Evolutionary conservation across 2,797 vertebrate genomes (phyloP).

Genomic region (Mus caroli): DNA sequence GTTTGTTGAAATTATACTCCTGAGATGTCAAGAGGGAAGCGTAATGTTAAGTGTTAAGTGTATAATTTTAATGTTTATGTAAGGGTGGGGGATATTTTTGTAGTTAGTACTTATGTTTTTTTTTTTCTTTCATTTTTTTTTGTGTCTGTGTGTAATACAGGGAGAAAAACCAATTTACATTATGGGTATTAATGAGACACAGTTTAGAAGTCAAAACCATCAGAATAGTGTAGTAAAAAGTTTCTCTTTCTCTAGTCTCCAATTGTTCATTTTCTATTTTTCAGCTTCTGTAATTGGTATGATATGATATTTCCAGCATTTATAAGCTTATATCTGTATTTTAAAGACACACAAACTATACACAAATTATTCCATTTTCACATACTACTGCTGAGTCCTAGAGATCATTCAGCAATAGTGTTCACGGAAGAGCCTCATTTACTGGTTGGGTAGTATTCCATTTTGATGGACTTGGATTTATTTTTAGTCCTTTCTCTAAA

Average conservation of each 20-base stretch:
- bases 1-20: conserved; percentile 50
- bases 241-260: conserved; percentile 29
- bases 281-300: background rate
- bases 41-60: conserved; percentile 49
- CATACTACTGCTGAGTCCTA: background rate
- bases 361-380: conserved; percentile 2
- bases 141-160: conserved; percentile 14
- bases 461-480: conserved; percentile 60
- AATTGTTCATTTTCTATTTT: conserved; percentile 24
- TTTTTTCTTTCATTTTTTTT: conserved; percentile 45
- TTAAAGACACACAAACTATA: background rate
- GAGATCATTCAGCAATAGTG: background rate
- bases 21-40: conserved; percentile 57
- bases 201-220: conserved; percentile 50
- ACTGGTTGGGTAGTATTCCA: conserved; percentile 43
- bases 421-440: conserved; percentile 36
- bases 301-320: conserved; percentile 22
- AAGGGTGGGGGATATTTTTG: conserved; percentile 45
- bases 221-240: conserved; percentile 44
- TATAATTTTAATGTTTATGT: conserved; percentile 55
- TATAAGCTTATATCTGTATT: background rate
- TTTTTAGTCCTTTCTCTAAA: conserved; percentile 59
- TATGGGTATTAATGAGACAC: conserved; percentile 36
- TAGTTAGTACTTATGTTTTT: conserved; percentile 35
- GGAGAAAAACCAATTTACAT: conserved; percentile 24